Conservation (phyloP, 2,113 vertebrate species). For the Corythaixoides concolor region DNA sequence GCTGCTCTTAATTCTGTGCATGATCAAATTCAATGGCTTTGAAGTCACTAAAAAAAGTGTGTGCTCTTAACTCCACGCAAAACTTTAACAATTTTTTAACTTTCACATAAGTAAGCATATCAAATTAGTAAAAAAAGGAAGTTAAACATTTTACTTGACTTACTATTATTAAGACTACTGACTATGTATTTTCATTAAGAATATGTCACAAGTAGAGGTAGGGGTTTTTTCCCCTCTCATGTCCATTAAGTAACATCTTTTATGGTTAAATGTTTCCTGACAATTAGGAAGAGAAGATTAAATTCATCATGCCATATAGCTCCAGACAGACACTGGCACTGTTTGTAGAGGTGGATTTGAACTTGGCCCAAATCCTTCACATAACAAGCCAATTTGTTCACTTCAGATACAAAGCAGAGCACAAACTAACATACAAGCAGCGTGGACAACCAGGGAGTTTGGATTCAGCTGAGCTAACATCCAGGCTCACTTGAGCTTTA, state of each 20-base stretch:
- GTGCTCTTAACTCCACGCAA: background rate
- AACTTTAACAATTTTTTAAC: background rate
- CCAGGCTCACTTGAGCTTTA: background rate
- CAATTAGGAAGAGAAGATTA: background rate
- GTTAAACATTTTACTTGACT: background rate
- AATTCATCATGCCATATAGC: background rate
- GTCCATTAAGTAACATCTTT: background rate
- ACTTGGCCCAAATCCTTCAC: background rate
- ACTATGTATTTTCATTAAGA: background rate
- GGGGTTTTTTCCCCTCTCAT: background rate
- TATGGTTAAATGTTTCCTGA: background rate
- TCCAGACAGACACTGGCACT: background rate
- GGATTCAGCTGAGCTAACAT: background rate
- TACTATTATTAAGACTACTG: background rate
- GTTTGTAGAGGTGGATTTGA: background rate
- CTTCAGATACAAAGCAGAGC: background rate
- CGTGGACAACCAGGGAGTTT: background rate
- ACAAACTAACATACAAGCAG: background rate
- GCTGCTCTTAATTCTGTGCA: background rate
- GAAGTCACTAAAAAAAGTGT: background rate
- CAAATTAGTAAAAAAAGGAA: background rate
- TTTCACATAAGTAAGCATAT: background rate
- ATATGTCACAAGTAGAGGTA: background rate
- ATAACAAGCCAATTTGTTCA: background rate
- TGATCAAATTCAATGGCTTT: background rate